Conservation (phyloP, 2,888 invertebrate species). For the Phyto melanocephala region DNA sequence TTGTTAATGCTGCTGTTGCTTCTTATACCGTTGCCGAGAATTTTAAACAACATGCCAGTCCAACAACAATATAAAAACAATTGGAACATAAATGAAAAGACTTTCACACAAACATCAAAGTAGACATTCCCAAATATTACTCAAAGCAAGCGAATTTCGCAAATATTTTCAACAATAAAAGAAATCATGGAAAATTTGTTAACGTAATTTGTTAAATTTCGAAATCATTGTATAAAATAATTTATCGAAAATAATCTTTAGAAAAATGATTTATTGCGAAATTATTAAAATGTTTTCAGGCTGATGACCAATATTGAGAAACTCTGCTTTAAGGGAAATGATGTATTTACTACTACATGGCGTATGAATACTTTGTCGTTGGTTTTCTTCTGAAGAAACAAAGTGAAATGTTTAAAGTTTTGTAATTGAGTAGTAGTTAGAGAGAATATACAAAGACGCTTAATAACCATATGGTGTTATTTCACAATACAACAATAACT, state of each 20-base stretch:
- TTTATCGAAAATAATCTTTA: too few relatives aligned
- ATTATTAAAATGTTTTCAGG: too few relatives aligned
- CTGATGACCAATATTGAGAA: too few relatives aligned
- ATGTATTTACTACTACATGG: conserved; percentile 20
- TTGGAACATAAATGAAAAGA: conserved; percentile 40
- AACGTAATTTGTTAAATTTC: too few relatives aligned
- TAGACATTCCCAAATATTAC: neutral
- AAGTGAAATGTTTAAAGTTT: conserved; percentile 22
- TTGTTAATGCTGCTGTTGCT: conserved; percentile 9
- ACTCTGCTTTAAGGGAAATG: neutral
- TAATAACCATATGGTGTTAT: conserved; percentile 52
- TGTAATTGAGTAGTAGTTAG: conserved; percentile 49
- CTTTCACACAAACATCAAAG: conserved; percentile 14
- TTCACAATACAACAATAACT: neutral
- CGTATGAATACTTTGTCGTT: conserved; percentile 39
- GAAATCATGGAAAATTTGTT: too few relatives aligned
- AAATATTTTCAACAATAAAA: too few relatives aligned
- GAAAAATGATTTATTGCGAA: too few relatives aligned
- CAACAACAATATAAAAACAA: conserved; percentile 23
- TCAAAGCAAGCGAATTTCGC: too few relatives aligned
- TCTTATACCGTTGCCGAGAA: conserved; percentile 35
- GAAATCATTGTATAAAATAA: too few relatives aligned
- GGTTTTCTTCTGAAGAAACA: neutral
- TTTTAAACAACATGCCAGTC: conserved; percentile 28
- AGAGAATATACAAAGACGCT: conserved; percentile 23